Conservation (phyloP, 2,888 invertebrate species). For the Diogma glabrata region DNA sequence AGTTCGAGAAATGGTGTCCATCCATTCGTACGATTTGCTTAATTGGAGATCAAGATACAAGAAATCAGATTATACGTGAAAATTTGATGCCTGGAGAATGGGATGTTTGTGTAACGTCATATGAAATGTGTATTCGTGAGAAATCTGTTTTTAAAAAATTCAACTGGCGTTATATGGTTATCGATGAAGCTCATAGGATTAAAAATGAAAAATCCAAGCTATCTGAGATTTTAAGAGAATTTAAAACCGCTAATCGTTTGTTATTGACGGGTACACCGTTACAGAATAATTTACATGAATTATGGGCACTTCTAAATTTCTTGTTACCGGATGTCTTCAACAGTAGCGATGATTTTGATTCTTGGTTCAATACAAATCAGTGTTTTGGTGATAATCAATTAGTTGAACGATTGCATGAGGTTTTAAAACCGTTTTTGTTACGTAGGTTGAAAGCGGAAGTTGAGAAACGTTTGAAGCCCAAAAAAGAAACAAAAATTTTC, state of each 20-base stretch:
- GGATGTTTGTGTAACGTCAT: slow-evolving; percentile 97
- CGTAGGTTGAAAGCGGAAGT: slow-evolving; percentile 95
- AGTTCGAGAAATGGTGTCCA: slow-evolving; percentile 97
- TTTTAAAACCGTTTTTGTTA: slow-evolving; percentile 86
- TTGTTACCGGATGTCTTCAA: slow-evolving; percentile 96
- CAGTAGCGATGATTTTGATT: slow-evolving; percentile 95
- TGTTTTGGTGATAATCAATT: slow-evolving; percentile 85
- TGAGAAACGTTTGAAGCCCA: slow-evolving; percentile 91
- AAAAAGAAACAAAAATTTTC: slow-evolving; percentile 95
- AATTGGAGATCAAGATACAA: slow-evolving; percentile 89
- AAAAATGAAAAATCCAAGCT: slow-evolving; percentile 99
- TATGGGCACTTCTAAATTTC: slow-evolving; percentile 97
- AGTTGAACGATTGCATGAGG: slow-evolving; percentile 85
- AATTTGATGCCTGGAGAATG: slow-evolving; percentile 89
- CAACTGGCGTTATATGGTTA: slow-evolving; percentile 98
- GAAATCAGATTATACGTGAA: slow-evolving; percentile 82
- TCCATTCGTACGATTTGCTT: slow-evolving; percentile 79
- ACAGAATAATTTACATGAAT: slow-evolving; percentile 96
- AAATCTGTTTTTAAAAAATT: slow-evolving; percentile 96
- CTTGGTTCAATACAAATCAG: slow-evolving; percentile 95
- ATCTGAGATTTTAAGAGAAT: slow-evolving; percentile 91
- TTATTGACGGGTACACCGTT: slow-evolving; percentile 94
- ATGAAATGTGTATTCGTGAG: slow-evolving; percentile 97
- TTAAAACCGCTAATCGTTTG: slow-evolving; percentile 91
- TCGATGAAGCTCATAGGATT: slow-evolving; percentile 98